Conservation (phyloP, 2,888 invertebrate species). For the Eudemis profundana region DNA sequence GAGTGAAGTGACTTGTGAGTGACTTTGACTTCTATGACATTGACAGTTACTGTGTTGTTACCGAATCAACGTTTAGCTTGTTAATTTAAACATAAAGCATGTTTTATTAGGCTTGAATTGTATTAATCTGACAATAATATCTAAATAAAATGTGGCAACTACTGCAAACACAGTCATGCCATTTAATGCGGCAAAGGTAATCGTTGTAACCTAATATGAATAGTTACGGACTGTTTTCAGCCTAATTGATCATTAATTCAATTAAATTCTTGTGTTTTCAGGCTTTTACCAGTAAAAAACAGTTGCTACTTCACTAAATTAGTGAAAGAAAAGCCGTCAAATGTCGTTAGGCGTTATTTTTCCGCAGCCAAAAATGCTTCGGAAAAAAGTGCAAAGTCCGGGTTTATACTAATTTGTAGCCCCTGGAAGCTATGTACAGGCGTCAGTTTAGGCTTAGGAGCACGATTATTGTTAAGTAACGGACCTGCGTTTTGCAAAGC, state of each 20-base stretch:
- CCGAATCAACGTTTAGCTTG: conserved; percentile 49
- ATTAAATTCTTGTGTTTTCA: conserved; percentile 56
- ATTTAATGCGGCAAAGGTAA: conserved; percentile 71
- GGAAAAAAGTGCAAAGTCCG: conserved; percentile 64
- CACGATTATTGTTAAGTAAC: conserved; percentile 69
- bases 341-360: conserved; percentile 64
- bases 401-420: conserved; percentile 63
- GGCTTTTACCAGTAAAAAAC: conserved; percentile 64
- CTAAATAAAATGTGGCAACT: conserved; percentile 74
- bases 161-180: conserved; percentile 68
- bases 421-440: conserved; percentile 81
- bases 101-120: conserved; percentile 49
- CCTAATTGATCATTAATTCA: conserved; percentile 3
- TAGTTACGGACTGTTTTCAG: conserved; percentile 24
- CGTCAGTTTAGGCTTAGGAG: conserved; percentile 73
- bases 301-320: conserved; percentile 65
- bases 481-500: conserved; percentile 89
- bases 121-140: conserved; percentile 37
- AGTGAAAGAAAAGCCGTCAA: conserved; percentile 66
- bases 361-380: conserved; percentile 61
- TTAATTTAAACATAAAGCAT: conserved; percentile 56
- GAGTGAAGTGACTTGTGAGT: too few species aligned
- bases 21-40: conserved; percentile 18
- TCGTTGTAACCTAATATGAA: conserved; percentile 45
- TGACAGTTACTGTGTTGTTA: conserved; percentile 37